phyloP scores from a whole-genome alignment of 2,888 invertebrate genomes.

The Melanotus villosus region DNA sequence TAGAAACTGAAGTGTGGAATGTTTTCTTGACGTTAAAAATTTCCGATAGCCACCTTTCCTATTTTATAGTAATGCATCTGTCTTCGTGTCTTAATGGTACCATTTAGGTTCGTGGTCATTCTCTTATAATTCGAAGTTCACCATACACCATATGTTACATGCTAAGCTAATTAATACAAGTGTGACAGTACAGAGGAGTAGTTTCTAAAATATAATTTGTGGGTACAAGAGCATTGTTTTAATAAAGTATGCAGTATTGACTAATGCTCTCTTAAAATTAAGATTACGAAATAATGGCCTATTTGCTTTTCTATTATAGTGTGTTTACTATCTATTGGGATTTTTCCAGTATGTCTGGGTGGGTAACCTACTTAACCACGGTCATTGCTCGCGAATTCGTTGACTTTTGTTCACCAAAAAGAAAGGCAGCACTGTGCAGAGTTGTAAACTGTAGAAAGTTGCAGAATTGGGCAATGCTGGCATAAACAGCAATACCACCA shows the following conservation, averaged over 20 bases:
- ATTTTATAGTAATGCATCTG: too few species aligned
- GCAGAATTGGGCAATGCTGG: constrained; percentile 53
- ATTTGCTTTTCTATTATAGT: constrained; percentile 17
- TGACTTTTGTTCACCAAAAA: constrained; percentile 53
- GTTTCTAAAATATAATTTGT: not conserved
- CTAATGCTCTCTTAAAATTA: not conserved
- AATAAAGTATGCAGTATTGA: not conserved
- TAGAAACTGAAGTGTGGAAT: too few species aligned
- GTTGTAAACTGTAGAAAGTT: constrained; percentile 45
- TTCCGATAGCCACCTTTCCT: too few species aligned
- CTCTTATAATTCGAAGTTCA: too few species aligned
- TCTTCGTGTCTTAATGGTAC: too few species aligned
- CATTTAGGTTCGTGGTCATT: too few species aligned
- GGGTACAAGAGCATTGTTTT: constrained; percentile 6
- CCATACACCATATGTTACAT: too few species aligned
- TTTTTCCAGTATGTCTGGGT: constrained; percentile 49
- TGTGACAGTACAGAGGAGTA: too few species aligned
- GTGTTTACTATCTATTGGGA: constrained; percentile 27
- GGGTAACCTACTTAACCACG: constrained; percentile 55
- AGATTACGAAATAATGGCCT: constrained; percentile 17
- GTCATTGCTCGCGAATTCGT: constrained; percentile 56
- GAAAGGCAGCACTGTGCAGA: constrained; percentile 54
- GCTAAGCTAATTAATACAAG: too few species aligned
- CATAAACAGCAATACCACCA: constrained; percentile 29
- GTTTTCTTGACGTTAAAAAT: too few species aligned